These are phyloP conservation scores for Xestia rhomboidea DNA, from an alignment of 2,888 invertebrate genomes.

Conservation along the genomic window DNA sequence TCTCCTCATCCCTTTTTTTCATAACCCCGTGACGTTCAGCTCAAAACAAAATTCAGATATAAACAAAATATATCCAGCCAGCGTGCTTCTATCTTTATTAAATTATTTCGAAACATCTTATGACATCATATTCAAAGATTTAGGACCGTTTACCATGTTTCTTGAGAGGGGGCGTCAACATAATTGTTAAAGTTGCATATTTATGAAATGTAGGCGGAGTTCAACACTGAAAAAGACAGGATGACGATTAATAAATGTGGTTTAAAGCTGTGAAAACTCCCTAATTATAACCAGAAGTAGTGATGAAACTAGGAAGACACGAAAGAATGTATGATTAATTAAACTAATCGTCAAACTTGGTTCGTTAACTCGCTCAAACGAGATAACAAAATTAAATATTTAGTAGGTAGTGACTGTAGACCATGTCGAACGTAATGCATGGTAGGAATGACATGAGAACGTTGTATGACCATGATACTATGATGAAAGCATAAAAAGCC, in stretches of 20 bases:
- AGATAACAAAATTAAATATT: conserved; percentile 10
- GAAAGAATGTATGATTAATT: conserved; percentile 1
- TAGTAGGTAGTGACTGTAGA: not conserved
- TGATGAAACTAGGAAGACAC: conserved; percentile 24
- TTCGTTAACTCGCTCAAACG: conserved; percentile 27
- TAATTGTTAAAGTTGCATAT: conserved; percentile 55
- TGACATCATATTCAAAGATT: conserved; percentile 45
- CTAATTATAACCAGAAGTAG: conserved; percentile 3
- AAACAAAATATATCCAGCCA: not conserved
- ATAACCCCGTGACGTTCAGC: no score
- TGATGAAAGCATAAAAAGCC: not conserved
- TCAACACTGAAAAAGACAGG: conserved; percentile 25
- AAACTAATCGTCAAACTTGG: conserved; percentile 18
- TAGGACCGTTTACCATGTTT: conserved; percentile 17
- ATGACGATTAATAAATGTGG: conserved; percentile 7
- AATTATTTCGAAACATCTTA: conserved; percentile 23
- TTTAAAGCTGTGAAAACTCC: not conserved
- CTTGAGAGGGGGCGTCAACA: conserved; percentile 43
- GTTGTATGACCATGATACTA: not conserved
- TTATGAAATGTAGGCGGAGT: conserved; percentile 52
- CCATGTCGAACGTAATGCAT: conserved; percentile 8
- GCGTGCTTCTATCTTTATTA: not conserved
- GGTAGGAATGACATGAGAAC: not conserved
- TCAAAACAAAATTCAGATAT: no score
- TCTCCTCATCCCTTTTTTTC: not conserved